Evolutionary conservation across 2,797 vertebrate species (phyloP).

Genomic region (Microhierax caerulescens): DNA sequence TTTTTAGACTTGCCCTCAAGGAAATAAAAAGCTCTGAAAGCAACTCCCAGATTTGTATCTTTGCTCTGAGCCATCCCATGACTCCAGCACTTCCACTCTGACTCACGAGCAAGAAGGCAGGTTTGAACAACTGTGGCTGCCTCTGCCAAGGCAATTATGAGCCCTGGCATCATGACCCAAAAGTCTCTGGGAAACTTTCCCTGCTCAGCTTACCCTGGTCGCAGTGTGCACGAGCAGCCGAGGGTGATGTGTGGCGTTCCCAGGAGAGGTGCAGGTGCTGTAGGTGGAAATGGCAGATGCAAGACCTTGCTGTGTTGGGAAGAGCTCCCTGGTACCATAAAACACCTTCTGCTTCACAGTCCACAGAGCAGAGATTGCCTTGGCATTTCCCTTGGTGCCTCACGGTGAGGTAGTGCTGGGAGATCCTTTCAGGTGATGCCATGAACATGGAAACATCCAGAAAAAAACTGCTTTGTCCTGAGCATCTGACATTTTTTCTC

Average conservation of each 20-base stretch:
- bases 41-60: conserved; percentile 25
- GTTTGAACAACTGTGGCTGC: conserved; percentile 14
- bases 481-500: background rate
- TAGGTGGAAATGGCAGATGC: background rate
- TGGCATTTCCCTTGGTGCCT: background rate
- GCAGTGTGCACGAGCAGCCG: background rate
- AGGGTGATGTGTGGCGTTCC: background rate
- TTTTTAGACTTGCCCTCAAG: background rate
- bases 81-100: conserved; percentile 15
- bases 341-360: background rate
- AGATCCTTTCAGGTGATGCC: background rate
- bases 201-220: background rate
- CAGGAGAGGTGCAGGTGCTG: background rate
- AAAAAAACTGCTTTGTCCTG: background rate
- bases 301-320: background rate
- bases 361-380: background rate
- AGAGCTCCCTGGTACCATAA: background rate
- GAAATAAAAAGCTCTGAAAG: conserved; percentile 14
- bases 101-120: conserved; percentile 36
- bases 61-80: background rate
- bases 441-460: background rate
- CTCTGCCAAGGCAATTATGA: conserved; percentile 31
- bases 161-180: background rate
- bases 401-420: background rate
- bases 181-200: conserved; percentile 11